phyloP scores from a whole-genome alignment of 2,113 vertebrate genomes.

The Vireo altiloquus region DNA sequence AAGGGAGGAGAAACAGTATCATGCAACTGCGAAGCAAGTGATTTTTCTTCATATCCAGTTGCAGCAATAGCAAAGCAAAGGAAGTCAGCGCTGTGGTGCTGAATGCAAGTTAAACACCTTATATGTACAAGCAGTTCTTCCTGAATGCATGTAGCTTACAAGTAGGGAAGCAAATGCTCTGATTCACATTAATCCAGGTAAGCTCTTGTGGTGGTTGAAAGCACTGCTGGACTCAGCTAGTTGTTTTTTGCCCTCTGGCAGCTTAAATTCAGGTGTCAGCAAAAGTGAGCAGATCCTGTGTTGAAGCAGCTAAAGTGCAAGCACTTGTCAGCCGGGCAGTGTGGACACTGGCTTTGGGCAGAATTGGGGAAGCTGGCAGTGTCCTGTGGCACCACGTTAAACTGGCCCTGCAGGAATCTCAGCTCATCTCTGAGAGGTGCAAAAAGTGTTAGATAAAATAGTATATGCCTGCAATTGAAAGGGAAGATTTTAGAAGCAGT shows the following conservation, averaged over 20 bases:
- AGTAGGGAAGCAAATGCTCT: neutral
- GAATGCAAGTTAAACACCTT: neutral
- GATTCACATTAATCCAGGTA: neutral
- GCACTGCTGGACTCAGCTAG: neutral
- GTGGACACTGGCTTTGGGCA: neutral
- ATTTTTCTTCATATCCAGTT: neutral
- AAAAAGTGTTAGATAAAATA: neutral
- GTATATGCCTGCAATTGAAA: neutral
- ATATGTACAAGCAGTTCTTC: neutral
- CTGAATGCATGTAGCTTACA: neutral
- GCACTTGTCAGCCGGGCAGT: neutral
- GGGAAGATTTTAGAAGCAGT: neutral
- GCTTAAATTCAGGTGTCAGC: neutral
- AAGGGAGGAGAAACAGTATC: neutral
- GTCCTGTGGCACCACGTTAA: neutral
- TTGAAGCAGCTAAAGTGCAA: neutral
- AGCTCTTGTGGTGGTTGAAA: neutral
- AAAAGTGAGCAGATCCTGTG: neutral
- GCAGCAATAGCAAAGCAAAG: neutral
- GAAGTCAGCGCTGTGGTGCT: neutral
- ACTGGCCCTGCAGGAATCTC: neutral
- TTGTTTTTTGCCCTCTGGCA: neutral
- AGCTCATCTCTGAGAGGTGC: neutral
- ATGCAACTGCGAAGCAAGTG: neutral
- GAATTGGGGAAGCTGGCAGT: neutral